Conservation (phyloP, 64 coral and sea anemone genomes). For the Stichodactyla helianthus region DNA sequence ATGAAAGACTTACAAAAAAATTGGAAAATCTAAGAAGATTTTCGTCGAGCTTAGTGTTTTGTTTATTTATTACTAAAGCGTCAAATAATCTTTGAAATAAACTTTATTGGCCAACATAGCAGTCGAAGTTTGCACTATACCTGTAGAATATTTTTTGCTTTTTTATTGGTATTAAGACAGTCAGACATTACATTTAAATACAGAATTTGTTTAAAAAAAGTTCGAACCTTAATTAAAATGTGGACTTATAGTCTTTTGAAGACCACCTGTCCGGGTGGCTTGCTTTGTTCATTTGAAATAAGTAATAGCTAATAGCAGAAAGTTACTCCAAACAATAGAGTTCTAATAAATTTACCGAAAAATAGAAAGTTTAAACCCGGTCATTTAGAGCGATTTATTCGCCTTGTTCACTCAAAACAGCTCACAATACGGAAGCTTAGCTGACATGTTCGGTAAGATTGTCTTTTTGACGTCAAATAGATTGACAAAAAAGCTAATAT, state of each 20-base stretch:
- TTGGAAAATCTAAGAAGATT: too few relatives aligned
- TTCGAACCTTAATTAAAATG: too few relatives aligned
- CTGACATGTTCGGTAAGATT: background rate
- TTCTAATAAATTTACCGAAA: background rate
- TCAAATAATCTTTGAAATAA: too few relatives aligned
- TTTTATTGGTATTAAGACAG: too few relatives aligned
- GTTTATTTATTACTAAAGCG: too few relatives aligned
- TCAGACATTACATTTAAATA: too few relatives aligned
- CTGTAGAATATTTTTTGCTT: too few relatives aligned
- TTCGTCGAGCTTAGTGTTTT: too few relatives aligned
- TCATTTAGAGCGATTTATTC: background rate
- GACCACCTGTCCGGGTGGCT: background rate
- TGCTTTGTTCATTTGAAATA: background rate
- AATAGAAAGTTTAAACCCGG: background rate
- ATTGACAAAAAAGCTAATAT: slow-evolving; percentile 7
- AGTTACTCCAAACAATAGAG: background rate
- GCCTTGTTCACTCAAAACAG: background rate
- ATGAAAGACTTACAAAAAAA: too few relatives aligned
- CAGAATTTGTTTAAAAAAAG: too few relatives aligned
- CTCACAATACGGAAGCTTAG: background rate
- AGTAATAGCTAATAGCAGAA: background rate
- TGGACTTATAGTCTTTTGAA: background rate
- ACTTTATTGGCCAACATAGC: too few relatives aligned
- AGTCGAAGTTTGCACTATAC: too few relatives aligned
- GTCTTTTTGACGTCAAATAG: background rate